Conservation (phyloP, 2,888 invertebrate species). For the Orthosia gothica region DNA sequence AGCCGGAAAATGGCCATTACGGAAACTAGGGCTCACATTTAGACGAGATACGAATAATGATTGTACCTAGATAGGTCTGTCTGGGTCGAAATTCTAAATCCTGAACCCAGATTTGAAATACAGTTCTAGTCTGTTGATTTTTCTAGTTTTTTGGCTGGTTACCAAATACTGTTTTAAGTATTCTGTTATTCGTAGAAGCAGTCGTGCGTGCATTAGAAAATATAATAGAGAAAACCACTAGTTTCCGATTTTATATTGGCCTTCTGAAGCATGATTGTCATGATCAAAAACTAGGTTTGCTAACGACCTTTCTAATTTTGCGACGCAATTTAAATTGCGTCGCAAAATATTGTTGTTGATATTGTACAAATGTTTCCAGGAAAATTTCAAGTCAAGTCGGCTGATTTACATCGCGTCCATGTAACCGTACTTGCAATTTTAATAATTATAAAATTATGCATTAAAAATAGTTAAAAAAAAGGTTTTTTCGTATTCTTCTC, state of each 20-base stretch:
- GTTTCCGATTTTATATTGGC: constrained; percentile 1
- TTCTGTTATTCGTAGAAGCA: not conserved
- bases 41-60: constrained; percentile 20
- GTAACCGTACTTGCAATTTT: no score
- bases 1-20: constrained; percentile 34
- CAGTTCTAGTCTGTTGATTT: not conserved
- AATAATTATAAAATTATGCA: no score
- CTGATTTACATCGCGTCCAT: no score
- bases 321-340: no score
- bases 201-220: constrained; percentile 3
- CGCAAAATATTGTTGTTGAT: no score
- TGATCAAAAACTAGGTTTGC: not conserved
- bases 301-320: no score
- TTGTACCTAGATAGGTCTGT: not conserved
- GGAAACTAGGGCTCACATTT: constrained; percentile 24
- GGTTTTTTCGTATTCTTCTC: no score
- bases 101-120: not conserved
- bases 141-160: not conserved
- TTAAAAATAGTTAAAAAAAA: no score
- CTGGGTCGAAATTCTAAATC: constrained; percentile 21
- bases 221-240: not conserved
- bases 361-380: no score
- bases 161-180: not conserved
- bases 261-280: not conserved
- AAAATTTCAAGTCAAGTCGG: no score